Base-by-base conservation (phyloP, 2,797 vertebrate genomes). In the Fistularia commersonii region DNA sequence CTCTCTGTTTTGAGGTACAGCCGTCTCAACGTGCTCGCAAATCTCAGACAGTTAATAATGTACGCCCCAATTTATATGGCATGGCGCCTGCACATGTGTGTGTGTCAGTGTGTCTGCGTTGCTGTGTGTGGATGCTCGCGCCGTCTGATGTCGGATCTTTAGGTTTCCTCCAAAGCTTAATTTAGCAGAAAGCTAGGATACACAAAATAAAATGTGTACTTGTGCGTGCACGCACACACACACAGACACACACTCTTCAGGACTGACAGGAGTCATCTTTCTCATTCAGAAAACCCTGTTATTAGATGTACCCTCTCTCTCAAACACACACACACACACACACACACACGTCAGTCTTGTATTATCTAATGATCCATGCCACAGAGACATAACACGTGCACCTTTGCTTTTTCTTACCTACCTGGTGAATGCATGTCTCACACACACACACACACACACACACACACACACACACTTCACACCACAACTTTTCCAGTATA, bases 1-100 rank as follows among this genome's bases (percentile, higher is more conserved):
- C 52, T 45, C 47, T 67, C 52, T 61, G 59, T 64, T 77, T 69
- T 57, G 64, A 72, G 54, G 44, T 74, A 60, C 56, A 61, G 58
- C 45, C 40, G 51, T 79, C 67, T 61, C 62, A 73, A 70, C 64
- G 61, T 64, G 49, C 42, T 66, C 66, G 66, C 54, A 69, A 56
- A 65, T 57, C 64, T 58, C 66, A 45, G 36, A 70, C 67, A 51
- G 59, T 82, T 70, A 81, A 85, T 84, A 84, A 87, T 82, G 63
- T 74, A 82, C 77, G 65, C 50, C 71, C 77, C 77, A 80, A 74
- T 87, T 79, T 85, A 62, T 70, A 73, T 73, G 15, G 23, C 49
- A 32, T 65, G 58, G 44, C 48, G 52, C 56, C 36, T 53, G 47
- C 54, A 67, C 54, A 60, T 64, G 54, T 54, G 50, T 74, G 56